Conservation (phyloP, 1,140 invertebrate species). For the Whitmania pigra region DNA sequence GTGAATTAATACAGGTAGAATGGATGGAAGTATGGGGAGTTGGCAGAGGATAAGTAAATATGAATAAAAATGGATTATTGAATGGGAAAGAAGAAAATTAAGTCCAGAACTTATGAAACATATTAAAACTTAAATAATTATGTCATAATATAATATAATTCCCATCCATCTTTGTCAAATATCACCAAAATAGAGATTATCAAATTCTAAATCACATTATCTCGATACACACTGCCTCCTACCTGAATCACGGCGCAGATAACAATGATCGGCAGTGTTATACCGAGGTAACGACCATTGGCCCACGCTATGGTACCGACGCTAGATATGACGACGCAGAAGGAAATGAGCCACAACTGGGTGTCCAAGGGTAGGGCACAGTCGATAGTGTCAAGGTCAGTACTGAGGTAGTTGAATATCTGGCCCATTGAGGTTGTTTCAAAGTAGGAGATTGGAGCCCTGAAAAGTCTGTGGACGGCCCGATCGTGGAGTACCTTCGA, state of each 20-base stretch:
- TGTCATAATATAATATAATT: neutral
- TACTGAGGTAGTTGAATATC: slow-evolving; percentile 18
- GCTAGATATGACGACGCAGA: slow-evolving; percentile 1
- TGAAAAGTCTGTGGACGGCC: slow-evolving; percentile 7
- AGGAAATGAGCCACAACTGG: slow-evolving; percentile 13
- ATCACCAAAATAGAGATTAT: no score
- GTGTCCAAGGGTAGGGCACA: slow-evolving; percentile 16
- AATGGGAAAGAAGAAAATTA: no score
- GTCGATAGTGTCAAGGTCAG: slow-evolving; percentile 48
- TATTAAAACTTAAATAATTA: neutral
- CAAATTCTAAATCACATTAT: no score
- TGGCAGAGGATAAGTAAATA: no score
- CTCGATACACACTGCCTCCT: slow-evolving; percentile 7
- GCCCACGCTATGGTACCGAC: slow-evolving; percentile 11
- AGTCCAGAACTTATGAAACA: no score
- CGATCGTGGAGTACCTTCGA: slow-evolving; percentile 5
- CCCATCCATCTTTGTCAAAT: neutral
- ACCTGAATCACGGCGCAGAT: slow-evolving; percentile 23
- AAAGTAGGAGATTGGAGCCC: slow-evolving; percentile 13
- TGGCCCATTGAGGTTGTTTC: slow-evolving; percentile 14
- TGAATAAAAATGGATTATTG: no score
- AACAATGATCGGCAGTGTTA: slow-evolving; percentile 18
- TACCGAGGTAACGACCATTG: slow-evolving; percentile 18
- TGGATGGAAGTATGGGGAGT: no score
- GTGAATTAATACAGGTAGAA: no score